phyloP scores from a whole-genome alignment of 2,797 vertebrate species.

The Acanthis flammea region DNA sequence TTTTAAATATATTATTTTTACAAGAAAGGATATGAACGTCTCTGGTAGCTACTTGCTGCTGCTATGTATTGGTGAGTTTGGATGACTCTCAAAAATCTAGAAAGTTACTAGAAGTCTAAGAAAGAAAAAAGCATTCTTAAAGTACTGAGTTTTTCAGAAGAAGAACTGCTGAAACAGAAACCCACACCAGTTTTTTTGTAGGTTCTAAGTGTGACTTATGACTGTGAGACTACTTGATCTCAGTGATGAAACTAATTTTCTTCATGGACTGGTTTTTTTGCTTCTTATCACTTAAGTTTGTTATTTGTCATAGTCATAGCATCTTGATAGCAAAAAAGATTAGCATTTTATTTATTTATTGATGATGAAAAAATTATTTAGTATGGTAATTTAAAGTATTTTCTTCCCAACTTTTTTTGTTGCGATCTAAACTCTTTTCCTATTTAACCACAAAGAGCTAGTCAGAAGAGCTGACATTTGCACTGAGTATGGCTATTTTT shows the following conservation, averaged over 20 bases:
- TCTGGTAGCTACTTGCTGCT: not conserved
- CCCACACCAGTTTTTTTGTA: not conserved
- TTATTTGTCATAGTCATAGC: not conserved
- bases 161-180: not conserved
- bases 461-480: not conserved
- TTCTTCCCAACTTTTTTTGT: not conserved
- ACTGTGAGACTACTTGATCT: not conserved
- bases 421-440: constrained; percentile 1
- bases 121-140: not conserved
- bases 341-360: not conserved
- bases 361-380: not conserved
- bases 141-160: not conserved
- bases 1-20: not conserved
- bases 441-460: not conserved
- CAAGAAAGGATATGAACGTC: not conserved
- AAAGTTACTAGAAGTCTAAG: not conserved
- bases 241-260: not conserved
- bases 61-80: not conserved
- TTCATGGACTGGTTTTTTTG: not conserved
- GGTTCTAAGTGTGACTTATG: not conserved
- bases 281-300: not conserved
- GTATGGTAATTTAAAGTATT: not conserved
- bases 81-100: not conserved
- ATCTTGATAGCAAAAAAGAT: not conserved
- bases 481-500: not conserved